Base-by-base conservation (phyloP, 1,140 invertebrate species). In the Aphelinus atriplicis region DNA sequence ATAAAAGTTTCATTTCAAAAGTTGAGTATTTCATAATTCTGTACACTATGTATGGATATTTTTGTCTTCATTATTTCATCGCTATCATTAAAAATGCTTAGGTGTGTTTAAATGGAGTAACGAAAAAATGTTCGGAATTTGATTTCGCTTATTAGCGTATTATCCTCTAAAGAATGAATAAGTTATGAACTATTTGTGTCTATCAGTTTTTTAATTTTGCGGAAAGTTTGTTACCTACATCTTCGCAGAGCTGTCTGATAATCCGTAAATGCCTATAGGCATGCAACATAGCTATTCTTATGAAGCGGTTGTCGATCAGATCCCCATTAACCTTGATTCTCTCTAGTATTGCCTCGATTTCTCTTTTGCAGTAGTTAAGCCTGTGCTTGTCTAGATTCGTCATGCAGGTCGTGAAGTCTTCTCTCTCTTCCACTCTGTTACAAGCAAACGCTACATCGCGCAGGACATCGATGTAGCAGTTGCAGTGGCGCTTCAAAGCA, bases 341-440 rank as follows among this genome's bases (percentile, higher is more conserved):
- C 67, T 78, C 79, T 26, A 88, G 75, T 47, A 88, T 78, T 43
- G 79, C 75, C 61, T 86, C 81, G 50, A 88, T 79, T 55, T 79
- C 79, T 48, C 77, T 68, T 4, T 79, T 81, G 61, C 86, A 88
- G 4, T 84, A 45, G 66, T 85, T 85, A 47, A 83, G 70, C 10
- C 87, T 80, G 69, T 87, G 82, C 1, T 78, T 81, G 77, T 88
- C 87, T 53, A 87, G 78, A 75, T 79, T 83, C 2, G 84, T 88
- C 3, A 82, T 26, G 9, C 47, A 64, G 1, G 55, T 85, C 26
- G 82, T 82, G 0, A 43, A 3, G 5, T 6, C 46, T 3, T 82
- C 82, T 53, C 83, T 75, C 53, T 81, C 82, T 73, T 83, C 79
- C 2, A 66, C 73, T 5, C 71, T 77, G 53, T 83, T 78, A 9